These are phyloP conservation scores for Petrophora chlorosata DNA, from an alignment of 2,888 invertebrate genomes.

Conservation along the genomic window DNA sequence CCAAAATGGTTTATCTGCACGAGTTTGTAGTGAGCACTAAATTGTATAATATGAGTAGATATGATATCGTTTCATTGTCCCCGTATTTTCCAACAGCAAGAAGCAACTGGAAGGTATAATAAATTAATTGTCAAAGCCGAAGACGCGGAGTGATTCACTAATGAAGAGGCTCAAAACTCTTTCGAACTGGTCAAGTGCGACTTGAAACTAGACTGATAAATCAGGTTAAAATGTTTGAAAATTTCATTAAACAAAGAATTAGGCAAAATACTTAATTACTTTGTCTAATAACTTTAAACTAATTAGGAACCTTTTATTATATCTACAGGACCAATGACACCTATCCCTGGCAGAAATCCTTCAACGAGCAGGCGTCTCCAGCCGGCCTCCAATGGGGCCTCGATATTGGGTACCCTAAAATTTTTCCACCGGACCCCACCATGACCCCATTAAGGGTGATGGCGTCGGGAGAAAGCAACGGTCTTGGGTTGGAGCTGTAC, in stretches of 20 bases:
- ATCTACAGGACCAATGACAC: slow-evolving; percentile 65
- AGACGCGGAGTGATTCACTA: not conserved
- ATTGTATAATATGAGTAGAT: no score
- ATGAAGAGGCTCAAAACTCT: slow-evolving; percentile 4
- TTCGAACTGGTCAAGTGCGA: not conserved
- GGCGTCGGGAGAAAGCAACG: slow-evolving; percentile 72
- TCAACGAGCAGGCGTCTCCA: slow-evolving; percentile 46
- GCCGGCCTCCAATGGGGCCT: slow-evolving; percentile 60
- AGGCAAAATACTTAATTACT: not conserved
- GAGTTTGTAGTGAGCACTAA: no score
- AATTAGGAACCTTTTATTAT: not conserved
- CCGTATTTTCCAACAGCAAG: no score
- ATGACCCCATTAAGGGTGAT: slow-evolving; percentile 65
- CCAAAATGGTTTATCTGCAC: no score
- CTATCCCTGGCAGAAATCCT: slow-evolving; percentile 61
- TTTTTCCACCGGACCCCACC: slow-evolving; percentile 59
- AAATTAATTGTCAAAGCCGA: no score
- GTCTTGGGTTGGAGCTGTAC: slow-evolving; percentile 70
- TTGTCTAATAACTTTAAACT: not conserved
- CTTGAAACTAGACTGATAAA: slow-evolving; percentile 7
- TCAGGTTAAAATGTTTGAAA: slow-evolving; percentile 2
- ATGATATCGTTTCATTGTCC: no score
- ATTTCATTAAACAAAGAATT: not conserved
- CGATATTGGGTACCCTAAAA: slow-evolving; percentile 68
- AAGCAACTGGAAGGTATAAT: no score